Evolutionary conservation across 2,888 invertebrate genomes (phyloP).

Genomic region (Stramonita haemastoma): DNA sequence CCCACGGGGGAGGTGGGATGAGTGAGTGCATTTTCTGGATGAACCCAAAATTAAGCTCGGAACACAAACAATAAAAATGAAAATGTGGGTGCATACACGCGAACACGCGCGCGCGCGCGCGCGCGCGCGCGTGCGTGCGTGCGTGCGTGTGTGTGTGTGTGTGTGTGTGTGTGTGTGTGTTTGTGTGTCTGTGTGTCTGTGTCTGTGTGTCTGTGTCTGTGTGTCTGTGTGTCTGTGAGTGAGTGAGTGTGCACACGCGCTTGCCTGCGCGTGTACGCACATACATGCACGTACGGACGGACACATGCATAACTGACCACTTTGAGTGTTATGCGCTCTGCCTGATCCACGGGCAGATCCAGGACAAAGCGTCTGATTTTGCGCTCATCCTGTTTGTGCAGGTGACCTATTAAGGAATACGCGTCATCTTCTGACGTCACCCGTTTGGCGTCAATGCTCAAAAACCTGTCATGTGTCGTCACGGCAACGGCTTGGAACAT

Average conservation of each 20-base stretch:
- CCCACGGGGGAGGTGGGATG: too few species aligned
- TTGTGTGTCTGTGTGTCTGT: too few species aligned
- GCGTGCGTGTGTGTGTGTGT: not conserved
- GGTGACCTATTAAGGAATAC: conserved; percentile 47
- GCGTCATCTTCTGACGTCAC: conserved; percentile 48
- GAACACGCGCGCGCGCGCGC: too few species aligned
- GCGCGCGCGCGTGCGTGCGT: too few species aligned
- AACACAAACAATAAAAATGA: not conserved
- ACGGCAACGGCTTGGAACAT: conserved; percentile 53
- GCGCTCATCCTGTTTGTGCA: conserved; percentile 46
- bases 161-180: not conserved
- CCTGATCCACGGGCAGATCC: conserved; percentile 52
- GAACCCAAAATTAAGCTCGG: too few species aligned
- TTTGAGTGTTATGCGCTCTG: conserved; percentile 50
- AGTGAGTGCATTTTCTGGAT: too few species aligned
- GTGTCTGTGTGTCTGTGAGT: too few species aligned
- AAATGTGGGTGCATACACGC: too few species aligned
- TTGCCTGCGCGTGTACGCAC: not conserved
- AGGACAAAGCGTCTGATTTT: conserved; percentile 47
- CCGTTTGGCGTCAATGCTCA: conserved; percentile 54
- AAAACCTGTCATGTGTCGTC: conserved; percentile 49
- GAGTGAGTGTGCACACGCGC: not conserved
- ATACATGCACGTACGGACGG: not conserved
- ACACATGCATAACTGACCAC: conserved; percentile 47
- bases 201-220: too few species aligned